Conservation (phyloP, 92 coral and sea anemone genomes). For the Chrysogorgia sp. region DNA sequence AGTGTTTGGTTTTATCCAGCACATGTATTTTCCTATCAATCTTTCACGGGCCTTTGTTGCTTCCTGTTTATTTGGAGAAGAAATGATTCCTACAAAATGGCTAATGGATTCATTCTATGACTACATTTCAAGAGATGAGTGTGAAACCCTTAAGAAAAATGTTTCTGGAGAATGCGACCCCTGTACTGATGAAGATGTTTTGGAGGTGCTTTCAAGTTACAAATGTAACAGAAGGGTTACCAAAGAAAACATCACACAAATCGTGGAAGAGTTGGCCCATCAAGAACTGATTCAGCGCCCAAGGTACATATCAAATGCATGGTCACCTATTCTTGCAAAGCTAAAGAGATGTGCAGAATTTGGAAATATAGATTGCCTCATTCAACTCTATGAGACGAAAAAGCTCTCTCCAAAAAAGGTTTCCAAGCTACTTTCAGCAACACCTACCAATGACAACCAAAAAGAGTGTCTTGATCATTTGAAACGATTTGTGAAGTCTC, state of each 20-base stretch:
- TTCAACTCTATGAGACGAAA: constrained; percentile 26
- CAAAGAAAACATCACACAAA: constrained; percentile 47
- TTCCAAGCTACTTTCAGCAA: constrained; percentile 31
- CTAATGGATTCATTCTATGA: constrained; percentile 42
- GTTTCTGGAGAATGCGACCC: constrained; percentile 52
- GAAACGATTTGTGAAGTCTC: constrained; percentile 50
- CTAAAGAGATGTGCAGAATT: constrained; percentile 37
- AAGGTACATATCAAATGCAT: constrained; percentile 57
- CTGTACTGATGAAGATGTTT: constrained; percentile 48
- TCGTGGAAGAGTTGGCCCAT: constrained; percentile 50
- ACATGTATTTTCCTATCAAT: constrained; percentile 40
- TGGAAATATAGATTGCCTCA: constrained; percentile 35
- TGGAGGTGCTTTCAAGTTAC: constrained; percentile 45
- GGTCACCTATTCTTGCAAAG: constrained; percentile 40
- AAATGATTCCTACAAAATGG: constrained; percentile 26
- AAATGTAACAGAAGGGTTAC: constrained; percentile 49
- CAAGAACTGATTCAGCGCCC: constrained; percentile 62
- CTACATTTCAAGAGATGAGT: constrained; percentile 45
- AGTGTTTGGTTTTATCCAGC: constrained; percentile 44
- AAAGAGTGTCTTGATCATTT: constrained; percentile 42
- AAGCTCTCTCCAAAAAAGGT: constrained; percentile 53
- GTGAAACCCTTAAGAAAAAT: constrained; percentile 44
- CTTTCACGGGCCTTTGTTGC: constrained; percentile 55
- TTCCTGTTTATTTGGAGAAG: constrained; percentile 45
- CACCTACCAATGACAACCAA: constrained; percentile 28